phyloP scores from a whole-genome alignment of 1,140 invertebrate genomes.

The Orchestia grillus region DNA sequence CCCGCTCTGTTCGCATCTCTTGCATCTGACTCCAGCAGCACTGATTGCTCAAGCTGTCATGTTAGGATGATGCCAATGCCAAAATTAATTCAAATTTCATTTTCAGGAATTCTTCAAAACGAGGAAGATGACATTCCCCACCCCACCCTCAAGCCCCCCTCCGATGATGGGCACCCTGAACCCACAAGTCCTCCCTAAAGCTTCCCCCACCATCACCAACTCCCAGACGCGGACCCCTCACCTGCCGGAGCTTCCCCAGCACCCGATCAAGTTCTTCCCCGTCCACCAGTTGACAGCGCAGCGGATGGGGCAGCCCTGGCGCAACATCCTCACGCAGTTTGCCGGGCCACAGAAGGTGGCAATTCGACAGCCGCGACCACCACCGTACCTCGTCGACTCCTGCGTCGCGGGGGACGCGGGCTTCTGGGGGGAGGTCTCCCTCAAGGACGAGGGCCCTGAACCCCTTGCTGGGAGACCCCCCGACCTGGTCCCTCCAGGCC shows the following conservation, averaged over 20 bases:
- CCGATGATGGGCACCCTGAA: not conserved
- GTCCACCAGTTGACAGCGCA: not conserved
- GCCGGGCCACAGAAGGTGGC: not conserved
- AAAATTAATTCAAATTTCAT: not conserved
- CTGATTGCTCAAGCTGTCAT: too few relatives aligned
- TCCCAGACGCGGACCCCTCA: not conserved
- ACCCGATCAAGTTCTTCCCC: constrained; percentile 7
- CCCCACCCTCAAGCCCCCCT: not conserved
- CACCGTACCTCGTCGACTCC: not conserved
- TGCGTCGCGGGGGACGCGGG: not conserved
- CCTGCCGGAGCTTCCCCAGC: not conserved
- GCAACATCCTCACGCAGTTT: not conserved
- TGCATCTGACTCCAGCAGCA: too few relatives aligned
- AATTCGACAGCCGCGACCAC: not conserved
- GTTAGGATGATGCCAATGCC: not conserved
- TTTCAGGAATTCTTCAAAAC: constrained; percentile 7
- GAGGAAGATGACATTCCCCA: not conserved
- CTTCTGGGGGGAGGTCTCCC: not conserved
- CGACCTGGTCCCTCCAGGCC: not conserved
- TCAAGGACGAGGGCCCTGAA: not conserved
- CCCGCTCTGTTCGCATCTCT: too few relatives aligned
- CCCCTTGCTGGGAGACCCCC: not conserved
- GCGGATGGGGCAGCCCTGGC: not conserved
- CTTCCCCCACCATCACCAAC: not conserved
- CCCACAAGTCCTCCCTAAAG: not conserved